phyloP scores from a whole-genome alignment of 2,797 vertebrate genomes.

The Megalops cyprinoides region DNA sequence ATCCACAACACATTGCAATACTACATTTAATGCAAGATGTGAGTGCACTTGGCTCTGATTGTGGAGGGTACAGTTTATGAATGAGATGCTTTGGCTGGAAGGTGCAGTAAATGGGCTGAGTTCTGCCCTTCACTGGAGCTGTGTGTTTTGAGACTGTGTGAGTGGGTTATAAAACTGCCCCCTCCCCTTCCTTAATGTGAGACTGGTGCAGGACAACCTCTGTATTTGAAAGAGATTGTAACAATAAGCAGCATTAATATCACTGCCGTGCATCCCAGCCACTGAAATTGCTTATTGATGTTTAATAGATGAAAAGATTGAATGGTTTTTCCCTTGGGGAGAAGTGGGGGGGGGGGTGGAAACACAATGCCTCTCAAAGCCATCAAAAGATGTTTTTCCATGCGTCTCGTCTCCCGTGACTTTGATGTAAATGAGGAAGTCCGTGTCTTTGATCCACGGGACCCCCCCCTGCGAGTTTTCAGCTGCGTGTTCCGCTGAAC shows the following conservation, averaged over 20 bases:
- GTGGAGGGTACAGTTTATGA: slow-evolving; percentile 20
- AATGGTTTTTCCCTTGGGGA: not conserved
- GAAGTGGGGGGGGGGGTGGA: not conserved
- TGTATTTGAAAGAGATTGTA: slow-evolving; percentile 8
- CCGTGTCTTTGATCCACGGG: slow-evolving; percentile 41
- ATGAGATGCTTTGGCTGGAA: slow-evolving; percentile 37
- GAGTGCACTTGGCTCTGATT: not conserved
- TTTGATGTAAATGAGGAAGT: slow-evolving; percentile 44
- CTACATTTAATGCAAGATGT: not conserved
- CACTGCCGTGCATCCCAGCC: not conserved
- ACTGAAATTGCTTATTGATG: not conserved
- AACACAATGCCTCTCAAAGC: slow-evolving; percentile 33
- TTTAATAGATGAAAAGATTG: slow-evolving; percentile 20
- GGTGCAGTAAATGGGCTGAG: slow-evolving; percentile 50
- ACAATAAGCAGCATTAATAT: slow-evolving; percentile 9
- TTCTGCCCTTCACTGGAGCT: slow-evolving; percentile 30
- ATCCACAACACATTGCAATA: too few species aligned
- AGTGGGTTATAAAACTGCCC: slow-evolving; percentile 1
- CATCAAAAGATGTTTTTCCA: slow-evolving; percentile 37
- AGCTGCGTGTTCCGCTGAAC: not conserved
- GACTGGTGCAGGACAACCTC: slow-evolving; percentile 17
- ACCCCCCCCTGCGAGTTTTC: not conserved
- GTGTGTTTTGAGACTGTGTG: slow-evolving; percentile 28
- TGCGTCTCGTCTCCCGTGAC: slow-evolving; percentile 47
- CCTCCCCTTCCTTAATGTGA: not conserved